Conservation (phyloP, 2,113 vertebrate species). For the Scomber japonicus region DNA sequence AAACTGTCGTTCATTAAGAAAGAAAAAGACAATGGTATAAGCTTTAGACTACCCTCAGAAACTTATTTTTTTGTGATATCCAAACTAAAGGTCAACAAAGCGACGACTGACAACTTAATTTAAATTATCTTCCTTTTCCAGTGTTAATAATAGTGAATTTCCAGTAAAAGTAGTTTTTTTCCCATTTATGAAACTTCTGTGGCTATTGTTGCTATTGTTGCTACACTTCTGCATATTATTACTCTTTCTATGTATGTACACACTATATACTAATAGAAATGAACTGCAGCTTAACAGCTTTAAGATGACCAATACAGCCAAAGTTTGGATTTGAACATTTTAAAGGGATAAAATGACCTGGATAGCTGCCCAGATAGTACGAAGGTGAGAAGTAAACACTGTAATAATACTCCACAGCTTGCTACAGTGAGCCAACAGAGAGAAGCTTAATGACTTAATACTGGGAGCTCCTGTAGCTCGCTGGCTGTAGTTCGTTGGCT, state of each 20-base stretch:
- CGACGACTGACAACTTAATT: neutral
- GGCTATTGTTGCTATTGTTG: neutral
- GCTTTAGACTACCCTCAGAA: neutral
- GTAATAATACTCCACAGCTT: conserved; percentile 32
- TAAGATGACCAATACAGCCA: neutral
- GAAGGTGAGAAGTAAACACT: conserved; percentile 29
- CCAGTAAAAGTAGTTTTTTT: neutral
- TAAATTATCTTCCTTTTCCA: neutral
- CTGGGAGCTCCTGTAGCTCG: conserved; percentile 5
- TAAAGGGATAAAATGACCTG: neutral
- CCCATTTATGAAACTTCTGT: neutral
- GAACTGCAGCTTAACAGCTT: too few relatives aligned
- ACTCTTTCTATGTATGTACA: too few relatives aligned
- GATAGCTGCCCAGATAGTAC: neutral
- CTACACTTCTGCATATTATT: too few relatives aligned
- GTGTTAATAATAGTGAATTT: neutral
- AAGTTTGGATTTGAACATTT: neutral
- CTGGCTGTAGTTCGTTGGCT: conserved; percentile 19
- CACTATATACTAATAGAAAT: too few relatives aligned
- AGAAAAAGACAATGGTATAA: neutral
- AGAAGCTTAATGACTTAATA: conserved; percentile 46
- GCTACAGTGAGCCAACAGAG: conserved; percentile 37
- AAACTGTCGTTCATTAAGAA: neutral
- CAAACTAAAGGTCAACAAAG: neutral
- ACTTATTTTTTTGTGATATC: neutral